Evolutionary conservation across 2,888 invertebrate genomes (phyloP), one percentile per base, ranked within the genome.

Genomic region (Phengaris alcon): DNA sequence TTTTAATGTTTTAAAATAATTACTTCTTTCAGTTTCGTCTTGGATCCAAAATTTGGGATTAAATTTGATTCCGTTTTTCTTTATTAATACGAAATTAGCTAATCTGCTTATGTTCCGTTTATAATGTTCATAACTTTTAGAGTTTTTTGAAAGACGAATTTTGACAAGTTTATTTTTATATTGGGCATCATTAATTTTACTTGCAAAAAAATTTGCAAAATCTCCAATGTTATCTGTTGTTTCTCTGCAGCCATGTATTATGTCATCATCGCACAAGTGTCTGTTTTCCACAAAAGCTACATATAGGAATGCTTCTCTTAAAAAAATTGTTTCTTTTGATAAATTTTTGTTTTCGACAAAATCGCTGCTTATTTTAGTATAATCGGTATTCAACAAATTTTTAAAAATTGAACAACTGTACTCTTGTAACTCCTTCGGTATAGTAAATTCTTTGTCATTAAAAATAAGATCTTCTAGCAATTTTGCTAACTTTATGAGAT

Each of bases 401-500:
- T 70, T 52, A 6, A 51, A 51, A 15, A 70, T 51, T 22, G 15
- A 48, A 4, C 9, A 6, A 69, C 48, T 69, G n/a, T 69, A 69
- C 8, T 48, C 15, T 48, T 48, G 69, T 10, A 69, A 48, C 2
- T 69, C 48, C 3, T 22, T 35, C 10, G 70, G 51, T 12, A 70
- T 22, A 4, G n/a, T 15, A 51, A 51, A 70, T 9, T 70, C 22
- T 70, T 70, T 48, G n/a, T 35, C 4, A 51, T 52, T 70, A 70
- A 70, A 70, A 51, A 70, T 70, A 52, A 51, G 22, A 48, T 70
- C 70, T 51, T 70, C 70, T 22, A 70, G 70, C 48, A 51, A 52
- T 51, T 70, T 51, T 51, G 70, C 70, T 70, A 70, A 10, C 15
- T 70, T 70, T 51, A 70, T 70, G 6, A 70, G 70, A 46, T 70